phyloP scores from a whole-genome alignment of 2,113 vertebrate genomes.

The Nibea coibor region DNA sequence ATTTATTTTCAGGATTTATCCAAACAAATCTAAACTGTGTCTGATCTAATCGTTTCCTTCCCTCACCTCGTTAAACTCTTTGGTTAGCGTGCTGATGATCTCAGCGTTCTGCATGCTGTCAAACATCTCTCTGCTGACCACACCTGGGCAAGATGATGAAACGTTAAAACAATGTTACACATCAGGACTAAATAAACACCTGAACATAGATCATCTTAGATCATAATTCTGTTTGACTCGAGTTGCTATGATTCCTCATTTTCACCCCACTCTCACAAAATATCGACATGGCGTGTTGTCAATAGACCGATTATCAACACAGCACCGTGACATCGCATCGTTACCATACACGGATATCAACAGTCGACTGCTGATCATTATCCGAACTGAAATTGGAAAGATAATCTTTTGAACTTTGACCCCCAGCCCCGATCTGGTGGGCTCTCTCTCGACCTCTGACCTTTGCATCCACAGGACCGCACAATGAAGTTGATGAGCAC shows the following conservation, averaged over 20 bases:
- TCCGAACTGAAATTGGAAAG: slow-evolving; percentile 47
- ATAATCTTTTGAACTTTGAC: slow-evolving; percentile 67
- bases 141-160: slow-evolving; percentile 76
- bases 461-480: slow-evolving; percentile 90
- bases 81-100: slow-evolving; percentile 88
- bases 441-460: slow-evolving; percentile 77
- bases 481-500: slow-evolving; percentile 91
- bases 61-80: slow-evolving; percentile 90
- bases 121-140: slow-evolving; percentile 87
- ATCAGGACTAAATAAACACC: not conserved
- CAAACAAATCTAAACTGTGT: not conserved
- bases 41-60: not conserved
- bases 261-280: not conserved
- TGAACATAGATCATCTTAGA: not conserved
- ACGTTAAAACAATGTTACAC: not conserved
- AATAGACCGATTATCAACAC: slow-evolving; percentile 21
- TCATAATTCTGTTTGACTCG: not conserved
- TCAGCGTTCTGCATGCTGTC: slow-evolving; percentile 87
- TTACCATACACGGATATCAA: slow-evolving; percentile 53
- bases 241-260: not conserved
- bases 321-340: slow-evolving; percentile 10
- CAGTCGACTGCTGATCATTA: slow-evolving; percentile 44
- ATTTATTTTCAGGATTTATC: slow-evolving; percentile 5
- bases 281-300: slow-evolving; percentile 9
- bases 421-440: slow-evolving; percentile 27